Percentiles rank a stretch among this genome's conserved stretches.
These are phyloP conservation scores for Halyomorpha halys DNA, from an alignment of 1,140 invertebrate genomes.

Conservation along the genomic window DNA sequence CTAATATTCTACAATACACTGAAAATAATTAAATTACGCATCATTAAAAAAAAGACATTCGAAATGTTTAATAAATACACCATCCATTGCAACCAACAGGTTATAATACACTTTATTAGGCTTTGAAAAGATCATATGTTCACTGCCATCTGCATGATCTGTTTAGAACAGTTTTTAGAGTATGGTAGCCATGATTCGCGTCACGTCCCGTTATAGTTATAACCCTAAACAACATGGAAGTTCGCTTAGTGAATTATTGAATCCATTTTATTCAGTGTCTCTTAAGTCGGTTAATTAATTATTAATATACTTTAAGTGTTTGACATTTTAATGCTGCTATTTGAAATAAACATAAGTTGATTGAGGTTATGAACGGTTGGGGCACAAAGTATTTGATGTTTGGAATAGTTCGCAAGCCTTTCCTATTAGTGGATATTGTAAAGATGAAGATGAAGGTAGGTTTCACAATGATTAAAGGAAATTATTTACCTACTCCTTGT, in stretches of 20 bases:
- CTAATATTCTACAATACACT: no score
- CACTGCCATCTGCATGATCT: constrained; percentile 4
- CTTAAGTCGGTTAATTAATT: no score
- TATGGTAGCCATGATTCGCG: constrained; percentile 23
- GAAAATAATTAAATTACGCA: no score
- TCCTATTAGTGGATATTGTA: constrained; percentile 1
- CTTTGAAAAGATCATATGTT: constrained; percentile 4
- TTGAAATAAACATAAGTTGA: not conserved
- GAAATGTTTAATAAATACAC: no score
- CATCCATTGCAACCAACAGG: constrained; percentile 8
- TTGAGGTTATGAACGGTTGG: not conserved
- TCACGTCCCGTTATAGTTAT: constrained; percentile 26
- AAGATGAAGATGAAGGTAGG: constrained; percentile 10
- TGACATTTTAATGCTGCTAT: no score
- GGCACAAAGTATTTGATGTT: not conserved
- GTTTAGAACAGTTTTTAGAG: constrained; percentile 15
- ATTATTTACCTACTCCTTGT: constrained; percentile 5
- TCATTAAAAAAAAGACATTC: no score
- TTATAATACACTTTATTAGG: constrained; percentile 1
- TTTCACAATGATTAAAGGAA: constrained; percentile 18
- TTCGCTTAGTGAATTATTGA: constrained; percentile 15
- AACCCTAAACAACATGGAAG: constrained; percentile 25
- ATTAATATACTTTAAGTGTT: no score
- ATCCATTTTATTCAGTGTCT: not conserved
- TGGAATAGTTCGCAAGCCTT: constrained; percentile 12